Base-by-base conservation (phyloP, 30 jellyfish, hydroid and myxozoan species). In the Aurelia coerulea region DNA sequence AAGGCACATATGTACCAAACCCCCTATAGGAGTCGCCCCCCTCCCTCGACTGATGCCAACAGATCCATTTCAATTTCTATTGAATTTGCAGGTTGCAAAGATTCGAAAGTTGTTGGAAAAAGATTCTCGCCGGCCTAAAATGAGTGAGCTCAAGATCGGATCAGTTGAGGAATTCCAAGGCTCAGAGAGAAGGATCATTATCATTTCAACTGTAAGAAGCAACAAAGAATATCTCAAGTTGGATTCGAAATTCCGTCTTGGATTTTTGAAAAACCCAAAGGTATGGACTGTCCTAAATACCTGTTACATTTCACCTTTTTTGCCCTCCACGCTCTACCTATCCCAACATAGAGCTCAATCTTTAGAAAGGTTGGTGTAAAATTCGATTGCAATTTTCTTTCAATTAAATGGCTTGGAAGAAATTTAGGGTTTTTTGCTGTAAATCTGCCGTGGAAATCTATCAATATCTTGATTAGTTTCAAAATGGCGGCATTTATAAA, bases 151-250 rank as follows among this genome's bases (percentile, higher is more conserved):
- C 72, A 88, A 94, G 52, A 96, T 94, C 41, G 99, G 97, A 18
- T 94, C 99, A 1, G 99, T 94, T 9, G 99, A 94, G 59, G 97
- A 94, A 72, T 94, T 94, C 81, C 99, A 94, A 76, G 99, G 99
- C 7, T 97, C 89, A 56, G 99, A 94, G 74, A 78, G 95, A 33
- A 79, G 90, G 18, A 62, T 93, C 71, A 94, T 94, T 53, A 84
- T 94, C 66, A 87, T 93, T 10, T 93, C 98, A 34, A 93, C 98
- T 4, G 98, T 93, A 19, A 90, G 98, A 31, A 80, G 97, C 87
- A 88, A 88, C 73, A 88, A 83, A 51, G 96, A 75, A 37, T 76
- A 68, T 39, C 84, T 93, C 11, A 68, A 74, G 51, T 53, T 78
- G 29, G 98, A 93, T 51, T 63, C 87, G 11, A 86, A 68, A 41